Evolutionary conservation across 2,888 invertebrate genomes (phyloP).

Genomic region (Noctua comes): DNA sequence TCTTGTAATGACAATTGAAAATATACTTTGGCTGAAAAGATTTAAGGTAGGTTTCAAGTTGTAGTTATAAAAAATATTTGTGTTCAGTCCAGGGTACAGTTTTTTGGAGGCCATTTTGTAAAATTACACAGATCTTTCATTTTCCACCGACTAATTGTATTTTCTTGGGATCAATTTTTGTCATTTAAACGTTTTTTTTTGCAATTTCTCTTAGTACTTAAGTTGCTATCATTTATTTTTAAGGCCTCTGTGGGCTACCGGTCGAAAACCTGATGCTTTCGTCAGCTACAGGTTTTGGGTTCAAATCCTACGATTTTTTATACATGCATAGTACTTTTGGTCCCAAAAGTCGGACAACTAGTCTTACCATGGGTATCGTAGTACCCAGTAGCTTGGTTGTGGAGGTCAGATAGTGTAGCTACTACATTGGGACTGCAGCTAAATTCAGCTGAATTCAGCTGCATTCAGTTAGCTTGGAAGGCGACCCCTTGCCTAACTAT

Average conservation of each 20-base stretch:
- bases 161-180: slow-evolving; percentile 63
- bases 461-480: too few species aligned
- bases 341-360: not conserved
- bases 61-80: slow-evolving; percentile 13
- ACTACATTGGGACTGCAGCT: too few species aligned
- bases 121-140: slow-evolving; percentile 66
- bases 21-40: rapidly evolving
- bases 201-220: not conserved
- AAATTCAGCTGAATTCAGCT: too few species aligned
- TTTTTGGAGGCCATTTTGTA: slow-evolving; percentile 68
- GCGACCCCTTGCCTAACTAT: too few species aligned
- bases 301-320: not conserved
- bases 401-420: not conserved
- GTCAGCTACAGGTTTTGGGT: not conserved
- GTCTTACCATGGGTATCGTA: not conserved
- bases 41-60: slow-evolving; percentile 16
- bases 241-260: slow-evolving; percentile 1
- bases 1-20: not conserved
- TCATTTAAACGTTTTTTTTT: slow-evolving; percentile 18
- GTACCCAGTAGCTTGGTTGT: not conserved
- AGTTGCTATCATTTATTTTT: slow-evolving; percentile 21
- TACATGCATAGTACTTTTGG: not conserved
- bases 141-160: slow-evolving; percentile 62
- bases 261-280: not conserved
- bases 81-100: slow-evolving; percentile 6